Conservation (phyloP, 2,113 vertebrate genomes). For the Colius striatus region DNA sequence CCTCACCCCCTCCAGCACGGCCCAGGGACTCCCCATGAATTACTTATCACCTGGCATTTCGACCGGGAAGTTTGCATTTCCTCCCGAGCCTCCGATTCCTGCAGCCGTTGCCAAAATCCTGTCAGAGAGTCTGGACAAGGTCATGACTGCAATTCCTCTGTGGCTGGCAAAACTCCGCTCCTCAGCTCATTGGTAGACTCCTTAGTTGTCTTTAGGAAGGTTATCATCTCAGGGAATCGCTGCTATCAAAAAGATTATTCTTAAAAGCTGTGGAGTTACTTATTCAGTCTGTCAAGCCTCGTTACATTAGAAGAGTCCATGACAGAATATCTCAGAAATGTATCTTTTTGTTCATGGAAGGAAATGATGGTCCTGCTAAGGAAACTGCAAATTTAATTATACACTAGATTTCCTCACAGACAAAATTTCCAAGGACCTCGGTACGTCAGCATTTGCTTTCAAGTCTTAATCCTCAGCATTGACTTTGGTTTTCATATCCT, state of each 20-base stretch:
- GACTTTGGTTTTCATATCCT: not conserved
- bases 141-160: constrained; percentile 58
- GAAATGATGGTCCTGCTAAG: constrained; percentile 61
- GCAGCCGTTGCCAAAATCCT: constrained; percentile 63
- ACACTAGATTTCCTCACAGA: constrained; percentile 66
- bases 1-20: not conserved
- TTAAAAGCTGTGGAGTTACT: constrained; percentile 66
- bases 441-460: constrained; percentile 42
- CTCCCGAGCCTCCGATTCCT: constrained; percentile 19
- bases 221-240: constrained; percentile 67
- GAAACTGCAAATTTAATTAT: constrained; percentile 68
- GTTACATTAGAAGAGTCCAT: constrained; percentile 66
- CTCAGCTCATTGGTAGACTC: constrained; percentile 63
- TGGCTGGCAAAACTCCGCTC: constrained; percentile 3
- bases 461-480: constrained; percentile 39
- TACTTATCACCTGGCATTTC: constrained; percentile 36
- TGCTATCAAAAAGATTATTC: constrained; percentile 66
- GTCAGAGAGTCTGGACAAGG: constrained; percentile 64
- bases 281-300: constrained; percentile 69
- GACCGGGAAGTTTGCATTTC: constrained; percentile 22
- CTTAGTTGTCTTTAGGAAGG: constrained; percentile 70
- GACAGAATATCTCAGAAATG: constrained; percentile 68
- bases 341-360: constrained; percentile 60
- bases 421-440: constrained; percentile 59
- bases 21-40: constrained; percentile 21